Percentiles rank a stretch among this genome's conserved stretches.
Evolutionary conservation across 2,113 vertebrate genomes (phyloP).

Genomic region (Xiphias gladius): DNA sequence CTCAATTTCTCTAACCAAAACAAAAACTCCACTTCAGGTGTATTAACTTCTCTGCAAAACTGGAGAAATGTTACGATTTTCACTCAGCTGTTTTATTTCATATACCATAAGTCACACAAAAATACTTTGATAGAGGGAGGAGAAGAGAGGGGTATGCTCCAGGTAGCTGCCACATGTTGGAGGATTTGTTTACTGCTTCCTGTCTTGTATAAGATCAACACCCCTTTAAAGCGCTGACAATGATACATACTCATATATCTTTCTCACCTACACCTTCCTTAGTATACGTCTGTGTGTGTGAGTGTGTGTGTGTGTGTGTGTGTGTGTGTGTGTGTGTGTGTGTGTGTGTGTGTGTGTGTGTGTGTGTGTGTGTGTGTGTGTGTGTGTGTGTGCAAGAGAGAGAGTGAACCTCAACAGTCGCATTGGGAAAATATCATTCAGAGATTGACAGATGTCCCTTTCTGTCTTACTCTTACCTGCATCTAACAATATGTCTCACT

Average conservation of each 20-base stretch:
- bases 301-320: slow-evolving; percentile 24
- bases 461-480: slow-evolving; percentile 65
- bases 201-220: slow-evolving; percentile 75
- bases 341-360: too few relatives aligned
- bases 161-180: slow-evolving; percentile 73
- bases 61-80: slow-evolving; percentile 25
- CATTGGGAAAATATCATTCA: slow-evolving; percentile 70
- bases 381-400: not conserved
- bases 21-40: slow-evolving; percentile 23
- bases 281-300: not conserved
- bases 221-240: slow-evolving; percentile 57
- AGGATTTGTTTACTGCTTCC: slow-evolving; percentile 77
- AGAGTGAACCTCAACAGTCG: slow-evolving; percentile 60
- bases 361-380: slow-evolving; percentile 30
- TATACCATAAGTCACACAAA: slow-evolving; percentile 50
- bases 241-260: slow-evolving; percentile 35
- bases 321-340: slow-evolving; percentile 10
- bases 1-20: slow-evolving; percentile 21
- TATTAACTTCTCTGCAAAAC: not conserved
- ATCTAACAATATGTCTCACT: slow-evolving; percentile 60
- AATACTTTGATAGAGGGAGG: slow-evolving; percentile 26
- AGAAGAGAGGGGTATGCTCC: slow-evolving; percentile 47
- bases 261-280: slow-evolving; percentile 53
- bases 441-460: slow-evolving; percentile 74
- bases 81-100: slow-evolving; percentile 45